phyloP scores from a whole-genome alignment of 2,888 invertebrate genomes.

The Parnassius mnemosyne region DNA sequence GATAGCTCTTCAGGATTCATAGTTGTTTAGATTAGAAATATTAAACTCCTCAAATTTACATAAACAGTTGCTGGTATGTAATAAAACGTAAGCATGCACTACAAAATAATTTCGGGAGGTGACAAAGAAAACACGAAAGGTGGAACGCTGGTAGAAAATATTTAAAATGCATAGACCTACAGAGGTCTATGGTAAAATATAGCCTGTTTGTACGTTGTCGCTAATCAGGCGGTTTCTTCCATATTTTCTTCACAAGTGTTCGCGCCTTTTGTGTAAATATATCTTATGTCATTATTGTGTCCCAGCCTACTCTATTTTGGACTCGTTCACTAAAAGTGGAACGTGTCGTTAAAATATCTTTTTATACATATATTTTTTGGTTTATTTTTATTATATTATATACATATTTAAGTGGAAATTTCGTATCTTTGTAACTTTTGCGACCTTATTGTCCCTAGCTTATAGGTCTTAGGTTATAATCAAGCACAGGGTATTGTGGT shows the following conservation, averaged over 20 bases:
- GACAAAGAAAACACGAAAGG: neutral
- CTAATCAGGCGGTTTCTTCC: no score
- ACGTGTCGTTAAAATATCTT: slow-evolving; percentile 25
- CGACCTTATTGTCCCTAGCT: slow-evolving; percentile 77
- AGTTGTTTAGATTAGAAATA: neutral
- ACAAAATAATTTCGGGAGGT: neutral
- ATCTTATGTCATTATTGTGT: no score
- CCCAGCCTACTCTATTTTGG: neutral
- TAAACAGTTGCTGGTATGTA: no score
- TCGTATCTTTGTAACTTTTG: slow-evolving; percentile 61
- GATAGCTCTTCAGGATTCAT: slow-evolving; percentile 21
- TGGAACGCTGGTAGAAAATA: neutral
- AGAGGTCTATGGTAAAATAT: no score
- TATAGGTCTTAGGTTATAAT: slow-evolving; percentile 74
- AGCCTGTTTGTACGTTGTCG: no score
- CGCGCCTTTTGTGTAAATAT: no score
- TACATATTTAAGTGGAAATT: slow-evolving; percentile 26
- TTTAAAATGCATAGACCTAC: no score
- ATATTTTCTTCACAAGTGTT: no score
- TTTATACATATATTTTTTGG: slow-evolving; percentile 15
- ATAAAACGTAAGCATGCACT: no score
- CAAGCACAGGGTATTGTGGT: slow-evolving; percentile 80
- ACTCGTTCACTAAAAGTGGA: slow-evolving; percentile 18
- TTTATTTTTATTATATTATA: slow-evolving; percentile 4
- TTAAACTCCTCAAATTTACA: no score